Evolutionary conservation across 2,888 invertebrate genomes (phyloP), one percentile per base, ranked within the genome.

Genomic region (Pantelozetes paolii): DNA sequence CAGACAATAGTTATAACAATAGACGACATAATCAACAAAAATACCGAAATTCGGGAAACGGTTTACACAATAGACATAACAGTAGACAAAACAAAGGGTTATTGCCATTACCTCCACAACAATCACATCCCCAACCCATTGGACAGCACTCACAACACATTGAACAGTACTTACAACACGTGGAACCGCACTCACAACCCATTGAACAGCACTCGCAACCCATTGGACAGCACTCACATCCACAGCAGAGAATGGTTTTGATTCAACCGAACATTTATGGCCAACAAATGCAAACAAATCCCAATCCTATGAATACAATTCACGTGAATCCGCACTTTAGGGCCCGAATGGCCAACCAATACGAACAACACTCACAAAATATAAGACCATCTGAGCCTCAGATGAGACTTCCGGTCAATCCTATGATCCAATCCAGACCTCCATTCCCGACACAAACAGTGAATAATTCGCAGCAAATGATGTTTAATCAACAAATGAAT

Each of bases 271-370:
- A 64, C 64, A 20, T 40, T 64, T 64, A 64, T 40, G 40, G 64
- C 32, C 64, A 64, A 40, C 64, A n/a, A 40, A 64, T 64, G 40
- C 69, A 45, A 45, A 69, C 42, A 42, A 69, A 36, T 36, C 23
- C 15, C 15, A 64, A 64, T 28, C 62, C 62, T 36, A 36, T 64
- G 62, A 40, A 69, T 20, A 69, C 40, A 18, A 69, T 69, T 69
- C 69, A 69, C 26, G 45, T 69, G 28, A 69, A 69, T 69, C 69
- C 69, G 2, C 69, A 69, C 45, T 69, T 69, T 18, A 69, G 40
- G 13, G 69, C 69, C 28, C 69, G 69, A 20, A 28, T 18, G 40
- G 45, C 26, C 28, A 40, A 69, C 45, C 69, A 40, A 15, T 69
- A 45, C 26, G 69, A 45, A 18, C 20, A 42, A 23, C 26, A 26